Conservation (phyloP, 2,888 invertebrate species). For the Malachius bipustulatus region DNA sequence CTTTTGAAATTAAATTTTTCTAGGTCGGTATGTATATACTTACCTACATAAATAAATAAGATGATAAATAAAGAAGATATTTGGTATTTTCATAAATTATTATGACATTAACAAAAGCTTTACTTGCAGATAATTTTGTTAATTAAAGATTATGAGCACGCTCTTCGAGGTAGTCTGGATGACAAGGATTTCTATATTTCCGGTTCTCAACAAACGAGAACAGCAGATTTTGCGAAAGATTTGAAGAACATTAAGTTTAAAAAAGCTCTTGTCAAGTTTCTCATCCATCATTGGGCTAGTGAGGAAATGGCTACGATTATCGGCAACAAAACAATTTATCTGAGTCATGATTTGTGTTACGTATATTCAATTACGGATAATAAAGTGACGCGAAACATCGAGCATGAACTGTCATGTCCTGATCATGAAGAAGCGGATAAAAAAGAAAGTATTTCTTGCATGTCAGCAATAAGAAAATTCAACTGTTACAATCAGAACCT, state of each 20-base stretch:
- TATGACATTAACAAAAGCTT: no score
- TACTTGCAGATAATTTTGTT: no score
- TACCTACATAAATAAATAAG: no score
- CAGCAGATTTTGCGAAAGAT: conserved; percentile 15
- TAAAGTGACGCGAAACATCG: conserved; percentile 12
- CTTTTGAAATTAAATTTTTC: no score
- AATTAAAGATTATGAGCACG: conserved; percentile 20
- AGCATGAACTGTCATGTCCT: conserved; percentile 13
- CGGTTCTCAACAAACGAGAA: conserved; percentile 16
- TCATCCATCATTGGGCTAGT: conserved; percentile 23
- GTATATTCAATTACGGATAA: conserved; percentile 12
- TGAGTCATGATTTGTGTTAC: conserved; percentile 18
- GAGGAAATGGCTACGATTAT: conserved; percentile 21
- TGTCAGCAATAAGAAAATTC: conserved; percentile 16
- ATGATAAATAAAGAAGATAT: no score
- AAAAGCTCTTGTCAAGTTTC: conserved; percentile 23
- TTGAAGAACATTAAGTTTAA: conserved; percentile 17
- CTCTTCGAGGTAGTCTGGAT: conserved; percentile 15
- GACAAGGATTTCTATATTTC: conserved; percentile 15
- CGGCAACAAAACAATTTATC: conserved; percentile 20
- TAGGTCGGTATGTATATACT: no score
- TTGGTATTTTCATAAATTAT: no score
- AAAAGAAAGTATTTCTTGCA: conserved; percentile 18
- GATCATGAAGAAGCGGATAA: conserved; percentile 22
- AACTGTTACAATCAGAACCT: conserved; percentile 15